Base-by-base conservation (phyloP, 1,140 invertebrate species). In the Micrasema longulum region DNA sequence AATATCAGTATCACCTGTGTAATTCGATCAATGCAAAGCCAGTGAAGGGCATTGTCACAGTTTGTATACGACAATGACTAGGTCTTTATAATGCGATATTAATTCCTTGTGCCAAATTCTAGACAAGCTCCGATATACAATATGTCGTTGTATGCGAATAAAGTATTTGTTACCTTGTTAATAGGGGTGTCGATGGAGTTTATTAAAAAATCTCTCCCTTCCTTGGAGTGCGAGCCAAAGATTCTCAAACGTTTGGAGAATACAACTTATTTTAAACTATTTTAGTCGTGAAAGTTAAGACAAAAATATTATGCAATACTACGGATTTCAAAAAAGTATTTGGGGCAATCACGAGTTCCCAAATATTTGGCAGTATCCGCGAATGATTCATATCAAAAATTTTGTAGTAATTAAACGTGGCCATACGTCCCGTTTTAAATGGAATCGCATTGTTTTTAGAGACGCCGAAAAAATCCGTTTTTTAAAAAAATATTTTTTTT, bases 1-100 rank as follows among this genome's bases (percentile, higher is more conserved):
- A 35, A 18, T 69, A 69, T 69, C 45, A 16, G 14, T 69, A 55
- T 69, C 68, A 69, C 55, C 55, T 69, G 26, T 50, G 68, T 62
- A 69, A 69, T 62, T 62, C 41, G 68, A 69, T 62, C 18, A 62
- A 50, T 62, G 20, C 16, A 12, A 35, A 31, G 26, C 63, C 26
- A 38, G 14, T 12, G 55, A 31, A 48, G 10, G 14, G 31, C 55
- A 47, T 60, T 69, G 55, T 62, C 31, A 26, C 68, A 62, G 36
- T 50, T 36, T 31, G 41, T 57, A 57, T 16, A 35, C 48, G 16
- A 67, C 52, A 26, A 57, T 57, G 36, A 47, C 22, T 53, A 67
- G 23, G 22, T 62, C 20, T 69, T 53, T 45, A 69, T 69, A 69
- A 69, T 69, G 23, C 31, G 53, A 63, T 48, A 69, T 62, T 47